A percentile compares a stretch with the other conserved stretches of the same genome.
These are phyloP conservation scores for Montipora foliosa DNA, from an alignment of 64 coral and sea anemone genomes.

Conservation along the genomic window DNA sequence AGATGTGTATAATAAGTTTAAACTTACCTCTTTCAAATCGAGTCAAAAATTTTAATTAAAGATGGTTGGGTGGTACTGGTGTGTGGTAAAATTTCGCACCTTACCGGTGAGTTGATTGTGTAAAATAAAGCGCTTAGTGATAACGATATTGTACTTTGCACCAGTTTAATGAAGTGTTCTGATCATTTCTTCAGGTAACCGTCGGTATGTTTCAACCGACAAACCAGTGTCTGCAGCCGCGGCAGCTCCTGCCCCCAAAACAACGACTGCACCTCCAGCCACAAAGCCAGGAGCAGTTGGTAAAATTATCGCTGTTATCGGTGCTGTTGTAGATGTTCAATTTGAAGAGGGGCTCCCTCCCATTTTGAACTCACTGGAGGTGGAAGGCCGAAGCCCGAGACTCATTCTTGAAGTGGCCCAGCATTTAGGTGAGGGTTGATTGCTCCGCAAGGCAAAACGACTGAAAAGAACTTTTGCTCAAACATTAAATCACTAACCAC, in stretches of 20 bases:
- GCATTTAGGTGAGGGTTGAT: slow-evolving; percentile 89
- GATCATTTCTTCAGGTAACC: slow-evolving; percentile 63
- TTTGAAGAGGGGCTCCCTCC: slow-evolving; percentile 97
- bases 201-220: slow-evolving; percentile 96
- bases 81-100: not conserved
- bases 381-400: slow-evolving; percentile 85
- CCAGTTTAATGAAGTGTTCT: not conserved
- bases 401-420: slow-evolving; percentile 98
- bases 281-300: slow-evolving; percentile 82
- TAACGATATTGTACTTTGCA: slow-evolving; percentile 15
- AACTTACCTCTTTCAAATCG: not conserved
- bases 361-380: slow-evolving; percentile 96
- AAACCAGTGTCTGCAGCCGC: slow-evolving; percentile 89
- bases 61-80: not conserved
- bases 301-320: slow-evolving; percentile 95
- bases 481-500: too few relatives aligned
- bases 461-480: not conserved
- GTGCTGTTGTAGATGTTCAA: slow-evolving; percentile 99
- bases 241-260: slow-evolving; percentile 63
- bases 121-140: too few relatives aligned
- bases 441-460: too few relatives aligned
- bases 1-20: not conserved
- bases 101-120: not conserved
- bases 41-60: not conserved
- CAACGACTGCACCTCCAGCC: slow-evolving; percentile 56